A percentile compares a stretch with the other conserved stretches of the same genome.
These are phyloP conservation scores for Bucco capensis DNA, from an alignment of 2,113 vertebrate species.

Conservation along the genomic window DNA sequence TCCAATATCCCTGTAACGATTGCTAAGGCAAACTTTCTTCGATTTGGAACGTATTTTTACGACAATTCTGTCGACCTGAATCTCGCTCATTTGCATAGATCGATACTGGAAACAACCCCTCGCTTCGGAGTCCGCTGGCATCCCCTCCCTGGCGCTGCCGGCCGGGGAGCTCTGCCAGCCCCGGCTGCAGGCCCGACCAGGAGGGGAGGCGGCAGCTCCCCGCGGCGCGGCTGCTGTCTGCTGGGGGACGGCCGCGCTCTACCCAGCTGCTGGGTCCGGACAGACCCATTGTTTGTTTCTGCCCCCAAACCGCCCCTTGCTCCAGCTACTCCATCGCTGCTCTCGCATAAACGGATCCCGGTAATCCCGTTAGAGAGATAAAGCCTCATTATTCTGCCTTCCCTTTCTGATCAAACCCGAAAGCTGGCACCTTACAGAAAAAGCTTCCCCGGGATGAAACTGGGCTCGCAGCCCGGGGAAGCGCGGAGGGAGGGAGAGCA, in stretches of 20 bases:
- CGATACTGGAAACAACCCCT: constrained; percentile 67
- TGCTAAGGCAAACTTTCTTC: constrained; percentile 33
- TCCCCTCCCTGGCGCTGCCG: background rate
- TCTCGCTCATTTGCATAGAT: constrained; percentile 68
- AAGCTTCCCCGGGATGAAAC: background rate
- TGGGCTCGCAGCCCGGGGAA: background rate
- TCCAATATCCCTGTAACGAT: background rate
- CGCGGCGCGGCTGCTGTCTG: background rate
- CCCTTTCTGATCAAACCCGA: background rate
- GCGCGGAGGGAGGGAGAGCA: no score
- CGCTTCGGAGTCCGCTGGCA: constrained; percentile 25
- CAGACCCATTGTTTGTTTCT: constrained; percentile 1
- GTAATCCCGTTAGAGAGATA: constrained; percentile 44
- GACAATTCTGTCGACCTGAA: constrained; percentile 54
- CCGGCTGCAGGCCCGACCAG: background rate
- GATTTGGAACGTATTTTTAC: constrained; percentile 60
- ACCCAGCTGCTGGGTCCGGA: background rate
- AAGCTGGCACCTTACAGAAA: background rate
- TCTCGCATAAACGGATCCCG: background rate
- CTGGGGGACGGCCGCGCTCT: background rate
- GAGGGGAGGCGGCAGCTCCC: background rate
- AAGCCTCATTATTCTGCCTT: constrained; percentile 39
- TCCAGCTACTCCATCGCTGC: background rate
- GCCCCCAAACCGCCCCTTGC: background rate
- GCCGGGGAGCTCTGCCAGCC: background rate